Evolutionary conservation across 1,140 invertebrate genomes (phyloP), one percentile per base, ranked within the genome.

Genomic region (Saccostrea glomerata): DNA sequence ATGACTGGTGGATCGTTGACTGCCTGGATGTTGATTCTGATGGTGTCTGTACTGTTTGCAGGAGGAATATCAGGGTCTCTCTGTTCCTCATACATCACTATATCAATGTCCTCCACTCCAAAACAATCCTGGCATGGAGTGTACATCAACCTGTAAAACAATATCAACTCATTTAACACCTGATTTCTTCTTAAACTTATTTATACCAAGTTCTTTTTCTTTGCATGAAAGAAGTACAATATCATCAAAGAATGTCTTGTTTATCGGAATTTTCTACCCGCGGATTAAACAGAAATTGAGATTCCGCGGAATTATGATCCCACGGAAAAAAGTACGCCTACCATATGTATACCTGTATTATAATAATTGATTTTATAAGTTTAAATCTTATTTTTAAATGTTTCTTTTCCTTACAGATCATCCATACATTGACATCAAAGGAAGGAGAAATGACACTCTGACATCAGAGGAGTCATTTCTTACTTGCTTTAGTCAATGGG

Each of bases 41-140:
- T 60, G 12, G 56, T 40, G 9, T 85, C 82, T 25, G 55, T 54
- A 9, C 54, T 54, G 70, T 85, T 66, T 15, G 60, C 63, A 55
- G 86, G 82, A 58, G 88, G 86, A 30, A 89, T 89, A 13, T 87
- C 88, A 36, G 88, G 86, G 60, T 89, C 86, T n/a, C 86, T 82
- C 12, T 89, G 88, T 20, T 85, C 13, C 70, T 89, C 88, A 13
- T 25, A 17, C 47, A 89, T 55, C 11, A n/a, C 25, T 54, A 89
- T 82, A 25, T 84, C 55, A 20, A 89, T 87, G 30, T 36, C 36
- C n/a, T 87, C 88, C 6, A 56, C 12, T 25, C 88, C 88, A 54
- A 25, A 85, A 82, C 88, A 89, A 60, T 87, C 88, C 54, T 58
- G 73, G 66, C 88, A 89, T 56, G 88, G 88, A n/a, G 86, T 89